A percentile compares a stretch with the other conserved stretches of the same genome.
These are phyloP conservation scores for Rana temporaria DNA, from an alignment of 2,113 vertebrate species.

Conservation along the genomic window DNA sequence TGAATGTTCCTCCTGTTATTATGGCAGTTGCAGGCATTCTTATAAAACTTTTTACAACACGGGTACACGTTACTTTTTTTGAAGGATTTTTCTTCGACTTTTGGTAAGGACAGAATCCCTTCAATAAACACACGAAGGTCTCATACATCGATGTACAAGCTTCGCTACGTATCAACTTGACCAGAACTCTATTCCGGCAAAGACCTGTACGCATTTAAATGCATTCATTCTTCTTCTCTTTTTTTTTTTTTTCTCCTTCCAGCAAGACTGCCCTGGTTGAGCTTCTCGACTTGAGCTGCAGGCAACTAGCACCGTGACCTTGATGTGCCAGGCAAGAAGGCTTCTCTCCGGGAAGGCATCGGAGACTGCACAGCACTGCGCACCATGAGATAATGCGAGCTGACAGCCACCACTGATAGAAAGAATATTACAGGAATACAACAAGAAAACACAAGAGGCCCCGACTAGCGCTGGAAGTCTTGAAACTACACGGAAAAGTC, in stretches of 20 bases:
- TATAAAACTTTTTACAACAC: no score
- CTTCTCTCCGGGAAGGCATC: conserved; percentile 2
- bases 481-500: conserved; percentile 3
- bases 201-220: conserved; percentile 33
- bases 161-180: neutral
- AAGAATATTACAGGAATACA: conserved; percentile 47
- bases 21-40: no score
- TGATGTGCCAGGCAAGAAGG: conserved; percentile 24
- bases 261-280: neutral
- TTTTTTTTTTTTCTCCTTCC: neutral
- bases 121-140: no score
- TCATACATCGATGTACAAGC: neutral
- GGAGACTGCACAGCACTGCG: conserved; percentile 27
- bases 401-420: conserved; percentile 55
- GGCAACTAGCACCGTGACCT: conserved; percentile 48
- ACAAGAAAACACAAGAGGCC: conserved; percentile 31
- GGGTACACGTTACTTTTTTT: no score
- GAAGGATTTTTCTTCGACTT: no score
- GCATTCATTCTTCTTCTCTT: neutral
- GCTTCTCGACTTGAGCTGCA: neutral
- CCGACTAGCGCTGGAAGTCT: neutral
- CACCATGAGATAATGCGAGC: conserved; percentile 25
- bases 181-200: conserved; percentile 3
- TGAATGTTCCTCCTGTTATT: no score
- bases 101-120: no score